Evolutionary conservation across 2,113 vertebrate species (phyloP).

Genomic region (Cricetomys ansorgei): DNA sequence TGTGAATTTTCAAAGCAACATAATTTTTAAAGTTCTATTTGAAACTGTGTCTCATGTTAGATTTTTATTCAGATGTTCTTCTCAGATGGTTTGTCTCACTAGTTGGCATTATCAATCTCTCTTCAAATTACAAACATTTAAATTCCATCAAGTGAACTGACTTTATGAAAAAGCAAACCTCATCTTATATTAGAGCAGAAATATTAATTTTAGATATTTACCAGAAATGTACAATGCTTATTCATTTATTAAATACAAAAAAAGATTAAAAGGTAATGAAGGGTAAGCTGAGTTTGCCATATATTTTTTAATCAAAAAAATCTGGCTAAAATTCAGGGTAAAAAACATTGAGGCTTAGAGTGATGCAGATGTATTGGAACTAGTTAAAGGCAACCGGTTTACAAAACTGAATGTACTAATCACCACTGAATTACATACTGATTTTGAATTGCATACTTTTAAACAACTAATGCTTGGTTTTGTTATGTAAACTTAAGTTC

Average conservation of each 20-base stretch:
- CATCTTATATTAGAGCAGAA: background rate
- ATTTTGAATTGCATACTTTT: background rate
- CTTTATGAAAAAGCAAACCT: constrained; percentile 51
- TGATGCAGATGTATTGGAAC: background rate
- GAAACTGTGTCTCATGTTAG: constrained; percentile 13
- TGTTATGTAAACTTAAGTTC: background rate
- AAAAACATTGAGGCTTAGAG: background rate
- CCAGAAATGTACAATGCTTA: background rate
- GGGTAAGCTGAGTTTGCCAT: background rate
- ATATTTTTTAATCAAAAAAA: background rate
- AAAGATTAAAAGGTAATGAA: constrained; percentile 1
- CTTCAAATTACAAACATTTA: constrained; percentile 27
- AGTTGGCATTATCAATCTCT: constrained; percentile 3
- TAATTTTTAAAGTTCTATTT: background rate
- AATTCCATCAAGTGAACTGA: constrained; percentile 19
- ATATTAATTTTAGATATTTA: constrained; percentile 7
- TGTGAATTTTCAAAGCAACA: background rate
- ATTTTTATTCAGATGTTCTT: constrained; percentile 51
- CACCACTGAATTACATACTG: too few species aligned
- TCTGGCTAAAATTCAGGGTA: background rate
- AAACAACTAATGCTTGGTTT: constrained; percentile 11
- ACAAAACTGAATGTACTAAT: constrained; percentile 26
- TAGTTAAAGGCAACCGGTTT: background rate
- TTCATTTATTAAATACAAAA: constrained; percentile 51
- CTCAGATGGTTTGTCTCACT: constrained; percentile 16